These are phyloP conservation scores for Halichoeres trimaculatus DNA, from an alignment of 2,113 vertebrate genomes.

Conservation along the genomic window DNA sequence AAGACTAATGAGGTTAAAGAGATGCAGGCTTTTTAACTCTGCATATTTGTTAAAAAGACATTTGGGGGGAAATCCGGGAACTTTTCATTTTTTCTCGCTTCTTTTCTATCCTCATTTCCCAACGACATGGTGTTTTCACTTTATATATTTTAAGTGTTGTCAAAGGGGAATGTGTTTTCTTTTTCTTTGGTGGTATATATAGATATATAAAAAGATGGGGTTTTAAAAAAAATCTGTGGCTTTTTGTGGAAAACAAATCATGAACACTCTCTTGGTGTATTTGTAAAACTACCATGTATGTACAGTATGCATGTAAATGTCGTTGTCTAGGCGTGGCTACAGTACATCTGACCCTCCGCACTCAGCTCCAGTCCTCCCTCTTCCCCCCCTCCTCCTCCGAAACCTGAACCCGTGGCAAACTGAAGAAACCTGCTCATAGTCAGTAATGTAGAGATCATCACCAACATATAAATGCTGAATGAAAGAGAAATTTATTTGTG, in stretches of 20 bases:
- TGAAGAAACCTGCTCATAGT: slow-evolving; percentile 88
- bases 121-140: slow-evolving; percentile 95
- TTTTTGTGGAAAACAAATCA: slow-evolving; percentile 94
- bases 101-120: slow-evolving; percentile 89
- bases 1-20: slow-evolving; percentile 92
- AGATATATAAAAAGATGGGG: slow-evolving; percentile 62
- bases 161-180: slow-evolving; percentile 93
- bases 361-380: slow-evolving; percentile 48
- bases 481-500: slow-evolving; percentile 99
- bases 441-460: slow-evolving; percentile 94
- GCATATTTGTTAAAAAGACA: slow-evolving; percentile 90
- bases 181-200: slow-evolving; percentile 78
- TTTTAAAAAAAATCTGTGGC: slow-evolving; percentile 87
- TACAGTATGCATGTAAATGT: slow-evolving; percentile 99
- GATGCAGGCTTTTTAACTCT: slow-evolving; percentile 88
- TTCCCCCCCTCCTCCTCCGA: slow-evolving; percentile 15
- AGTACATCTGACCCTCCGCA: slow-evolving; percentile 78
- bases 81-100: slow-evolving; percentile 82
- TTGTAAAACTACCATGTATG: slow-evolving; percentile 99
- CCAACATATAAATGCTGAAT: slow-evolving; percentile 98
- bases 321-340: slow-evolving; percentile 95
- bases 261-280: slow-evolving; percentile 98
- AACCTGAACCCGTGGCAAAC: slow-evolving; percentile 76
- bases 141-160: slow-evolving; percentile 99
- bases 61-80: slow-evolving; percentile 88